Percentiles rank a stretch among this genome's conserved stretches.
Conservation (phyloP, 2,797 vertebrate genomes). For the Ctenopoma kingsleyae region DNA sequence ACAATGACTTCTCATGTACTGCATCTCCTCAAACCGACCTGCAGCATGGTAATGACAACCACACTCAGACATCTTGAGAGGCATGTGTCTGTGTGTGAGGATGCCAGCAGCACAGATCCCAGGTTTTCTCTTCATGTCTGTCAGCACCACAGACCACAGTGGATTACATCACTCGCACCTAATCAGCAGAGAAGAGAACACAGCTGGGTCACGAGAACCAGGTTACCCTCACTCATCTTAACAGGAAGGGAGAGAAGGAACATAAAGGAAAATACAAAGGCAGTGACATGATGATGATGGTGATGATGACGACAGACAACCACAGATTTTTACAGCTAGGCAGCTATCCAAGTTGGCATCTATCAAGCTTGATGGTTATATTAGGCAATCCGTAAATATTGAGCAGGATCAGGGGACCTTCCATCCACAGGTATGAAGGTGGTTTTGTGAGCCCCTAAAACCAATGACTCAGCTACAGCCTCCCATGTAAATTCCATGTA, state of each 20-base stretch:
- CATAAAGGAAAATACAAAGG: not conserved
- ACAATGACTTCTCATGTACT: not conserved
- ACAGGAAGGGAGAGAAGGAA: not conserved
- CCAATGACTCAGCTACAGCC: not conserved
- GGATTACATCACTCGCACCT: conserved; percentile 48
- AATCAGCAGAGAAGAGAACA: conserved; percentile 40
- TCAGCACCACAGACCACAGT: conserved; percentile 37
- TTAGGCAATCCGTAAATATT: not conserved
- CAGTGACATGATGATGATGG: not conserved
- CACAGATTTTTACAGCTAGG: not conserved
- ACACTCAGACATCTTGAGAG: conserved; percentile 22
- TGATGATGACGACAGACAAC: not conserved
- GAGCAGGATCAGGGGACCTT: not conserved
- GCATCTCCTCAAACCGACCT: conserved; percentile 14
- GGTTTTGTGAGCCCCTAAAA: no score
- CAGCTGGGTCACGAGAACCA: conserved; percentile 15
- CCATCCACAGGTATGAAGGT: not conserved
- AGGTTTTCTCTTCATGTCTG: conserved; percentile 44
- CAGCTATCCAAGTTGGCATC: not conserved
- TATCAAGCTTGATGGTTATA: not conserved
- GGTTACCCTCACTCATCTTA: conserved; percentile 6
- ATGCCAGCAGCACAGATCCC: conserved; percentile 32
- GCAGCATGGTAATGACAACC: conserved; percentile 23
- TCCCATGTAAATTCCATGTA: not conserved
- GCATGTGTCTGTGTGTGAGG: conserved; percentile 12